Evolutionary conservation across 30 jellyfish, hydroid and myxozoan genomes (phyloP), one percentile per base, ranked within the genome.

Genomic region (Chrysaora quinquecirrha): DNA sequence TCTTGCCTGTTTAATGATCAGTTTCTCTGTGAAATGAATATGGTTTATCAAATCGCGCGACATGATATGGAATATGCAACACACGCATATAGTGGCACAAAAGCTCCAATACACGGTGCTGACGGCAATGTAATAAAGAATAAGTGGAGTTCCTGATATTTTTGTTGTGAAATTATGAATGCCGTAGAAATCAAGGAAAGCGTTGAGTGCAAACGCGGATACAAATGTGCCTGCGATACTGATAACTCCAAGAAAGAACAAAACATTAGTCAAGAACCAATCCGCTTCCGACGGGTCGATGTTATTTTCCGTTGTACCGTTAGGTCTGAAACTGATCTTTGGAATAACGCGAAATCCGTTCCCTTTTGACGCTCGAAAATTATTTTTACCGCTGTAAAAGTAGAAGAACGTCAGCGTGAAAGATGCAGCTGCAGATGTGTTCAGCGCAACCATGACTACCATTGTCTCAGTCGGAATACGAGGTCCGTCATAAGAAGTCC

Each of bases 61-160:
- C 30, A 60, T n/a, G 24, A 56, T 76, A 68, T 75, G 87, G 49
- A 75, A 75, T 35, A 75, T 4, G 76, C 87, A 75, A 24, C 87
- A 75, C 0, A 76, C 35, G 60, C 76, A 49, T 21, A 75, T 68
- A 1, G 87, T 75, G 22, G 87, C 87, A 35, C 87, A 75, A 30
- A 75, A 75, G 48, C 75, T 68, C 73, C 73, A 73, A 29, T 49
- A 73, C 32, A 73, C 85, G 1, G 56, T 35, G 18, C 38, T 30
- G 30, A 73, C 71, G 2, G 85, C 85, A 29, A 30, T 21, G n/a
- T 7, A 52, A 31, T 73, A 73, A 3, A 73, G 7, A 7, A 24
- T 58, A n/a, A 52, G 29, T 18, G 72, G 52, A 22, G 73, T 18
- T 11, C 85, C 85, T 18, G 72, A 34, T 14, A 73, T 73, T 23